phyloP scores from a whole-genome alignment of 30 jellyfish, hydroid and myxozoan genomes.

The Turritopsis dohrnii region DNA sequence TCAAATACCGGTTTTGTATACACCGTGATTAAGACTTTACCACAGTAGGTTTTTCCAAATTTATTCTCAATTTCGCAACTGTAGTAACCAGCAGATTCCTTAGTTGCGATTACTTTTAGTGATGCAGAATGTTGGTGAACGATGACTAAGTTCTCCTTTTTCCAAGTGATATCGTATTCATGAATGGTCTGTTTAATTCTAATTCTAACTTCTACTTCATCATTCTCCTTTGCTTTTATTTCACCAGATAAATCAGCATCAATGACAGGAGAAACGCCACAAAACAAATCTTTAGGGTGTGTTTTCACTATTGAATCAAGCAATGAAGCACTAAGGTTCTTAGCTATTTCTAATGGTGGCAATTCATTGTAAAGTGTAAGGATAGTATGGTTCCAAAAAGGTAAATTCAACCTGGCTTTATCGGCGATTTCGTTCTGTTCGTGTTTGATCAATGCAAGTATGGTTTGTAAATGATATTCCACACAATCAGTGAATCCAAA shows the following conservation, averaged over 20 bases:
- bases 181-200: slow-evolving; percentile 12
- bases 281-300: slow-evolving; percentile 17
- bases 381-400: slow-evolving; percentile 24
- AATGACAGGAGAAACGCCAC: slow-evolving; percentile 47
- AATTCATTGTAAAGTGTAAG: slow-evolving; percentile 4
- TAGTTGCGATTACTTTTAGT: slow-evolving; percentile 3
- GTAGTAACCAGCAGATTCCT: slow-evolving; percentile 28
- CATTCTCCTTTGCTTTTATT: neutral
- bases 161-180: slow-evolving; percentile 34
- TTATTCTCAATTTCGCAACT: slow-evolving; percentile 37
- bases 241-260: slow-evolving; percentile 26
- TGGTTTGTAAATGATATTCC: neutral
- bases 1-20: slow-evolving; percentile 34
- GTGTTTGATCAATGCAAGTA: slow-evolving; percentile 20
- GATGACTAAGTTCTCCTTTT: slow-evolving; percentile 26
- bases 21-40: slow-evolving; percentile 18
- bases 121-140: neutral
- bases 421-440: slow-evolving; percentile 29
- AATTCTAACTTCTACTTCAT: slow-evolving; percentile 1
- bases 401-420: slow-evolving; percentile 21
- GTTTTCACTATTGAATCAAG: slow-evolving; percentile 12
- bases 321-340: neutral
- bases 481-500: slow-evolving; percentile 47
- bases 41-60: slow-evolving; percentile 39
- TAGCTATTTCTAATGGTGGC: slow-evolving; percentile 11